phyloP scores from a whole-genome alignment of 2,888 invertebrate species.

The Hydrotaea diabolus region DNA sequence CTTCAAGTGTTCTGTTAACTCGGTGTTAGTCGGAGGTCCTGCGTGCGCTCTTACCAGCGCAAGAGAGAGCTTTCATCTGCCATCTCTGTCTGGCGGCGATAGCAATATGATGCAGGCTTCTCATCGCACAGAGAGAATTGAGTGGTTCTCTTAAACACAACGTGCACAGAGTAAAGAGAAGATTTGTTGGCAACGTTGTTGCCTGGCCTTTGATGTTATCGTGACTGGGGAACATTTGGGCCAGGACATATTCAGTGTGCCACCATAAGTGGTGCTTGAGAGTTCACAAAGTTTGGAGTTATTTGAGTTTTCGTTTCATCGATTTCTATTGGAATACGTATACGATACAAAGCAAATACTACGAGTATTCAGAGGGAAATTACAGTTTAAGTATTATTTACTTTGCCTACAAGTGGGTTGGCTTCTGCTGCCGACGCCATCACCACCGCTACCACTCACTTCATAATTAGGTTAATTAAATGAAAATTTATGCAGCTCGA shows the following conservation, averaged over 20 bases:
- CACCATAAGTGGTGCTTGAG: slow-evolving; percentile 58
- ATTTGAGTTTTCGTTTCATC: slow-evolving; percentile 43
- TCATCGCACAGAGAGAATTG: slow-evolving; percentile 41
- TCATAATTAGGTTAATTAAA: slow-evolving; percentile 39
- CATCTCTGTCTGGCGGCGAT: slow-evolving; percentile 60
- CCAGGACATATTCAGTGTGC: slow-evolving; percentile 55
- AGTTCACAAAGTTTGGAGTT: slow-evolving; percentile 52
- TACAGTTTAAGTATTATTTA: slow-evolving; percentile 2
- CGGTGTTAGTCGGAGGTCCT: not conserved
- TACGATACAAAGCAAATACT: not conserved
- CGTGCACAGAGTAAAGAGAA: not conserved
- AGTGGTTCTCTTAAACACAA: slow-evolving; percentile 1
- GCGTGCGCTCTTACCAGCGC: not conserved
- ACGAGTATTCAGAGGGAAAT: not conserved
- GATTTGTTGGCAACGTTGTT: not conserved
- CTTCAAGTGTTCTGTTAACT: slow-evolving; percentile 7
- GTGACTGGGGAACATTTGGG: not conserved
- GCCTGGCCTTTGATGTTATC: not conserved
- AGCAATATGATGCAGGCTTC: slow-evolving; percentile 35
- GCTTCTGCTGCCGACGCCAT: not conserved
- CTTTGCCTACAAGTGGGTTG: slow-evolving; percentile 3
- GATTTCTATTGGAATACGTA: slow-evolving; percentile 43
- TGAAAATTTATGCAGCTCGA: not conserved
- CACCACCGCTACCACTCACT: not conserved
- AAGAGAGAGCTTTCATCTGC: slow-evolving; percentile 34